These are phyloP conservation scores for Agrypnia vestita DNA, from an alignment of 1,140 invertebrate genomes.

Conservation along the genomic window DNA sequence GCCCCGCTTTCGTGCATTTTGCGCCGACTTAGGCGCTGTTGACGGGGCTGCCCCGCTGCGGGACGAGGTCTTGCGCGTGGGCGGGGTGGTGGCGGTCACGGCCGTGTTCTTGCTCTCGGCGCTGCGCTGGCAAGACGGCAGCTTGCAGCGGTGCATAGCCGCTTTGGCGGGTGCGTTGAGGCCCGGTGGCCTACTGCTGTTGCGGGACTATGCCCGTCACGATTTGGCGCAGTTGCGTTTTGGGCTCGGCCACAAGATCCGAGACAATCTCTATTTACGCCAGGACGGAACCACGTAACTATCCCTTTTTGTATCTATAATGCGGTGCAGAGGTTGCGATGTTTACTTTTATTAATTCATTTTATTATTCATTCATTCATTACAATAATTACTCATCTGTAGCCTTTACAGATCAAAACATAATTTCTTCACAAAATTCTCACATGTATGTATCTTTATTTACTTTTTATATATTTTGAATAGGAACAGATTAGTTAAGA, in stretches of 20 bases:
- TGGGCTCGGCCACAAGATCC: conserved; percentile 92
- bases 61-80: background rate
- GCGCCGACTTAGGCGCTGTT: conserved; percentile 63
- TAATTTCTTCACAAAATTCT: background rate
- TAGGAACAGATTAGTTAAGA: background rate
- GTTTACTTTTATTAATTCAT: background rate
- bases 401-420: background rate
- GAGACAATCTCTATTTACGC: conserved; percentile 95
- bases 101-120: conserved; percentile 97
- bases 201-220: conserved; percentile 98
- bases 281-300: conserved; percentile 96
- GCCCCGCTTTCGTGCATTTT: conserved; percentile 63
- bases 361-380: background rate
- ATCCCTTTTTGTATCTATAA: background rate
- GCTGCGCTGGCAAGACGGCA: background rate
- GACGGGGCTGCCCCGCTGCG: background rate
- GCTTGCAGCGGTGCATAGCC: background rate
- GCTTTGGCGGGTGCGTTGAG: conserved; percentile 74
- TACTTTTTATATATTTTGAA: too few relatives aligned
- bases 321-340: too few relatives aligned
- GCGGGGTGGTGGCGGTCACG: conserved; percentile 75
- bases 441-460: background rate
- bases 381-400: background rate
- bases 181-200: conserved; percentile 88
- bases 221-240: conserved; percentile 98